A percentile compares a stretch with the other conserved stretches of the same genome.
Evolutionary conservation across 2,888 invertebrate species (phyloP).

Genomic region (Cremastinae sp.): DNA sequence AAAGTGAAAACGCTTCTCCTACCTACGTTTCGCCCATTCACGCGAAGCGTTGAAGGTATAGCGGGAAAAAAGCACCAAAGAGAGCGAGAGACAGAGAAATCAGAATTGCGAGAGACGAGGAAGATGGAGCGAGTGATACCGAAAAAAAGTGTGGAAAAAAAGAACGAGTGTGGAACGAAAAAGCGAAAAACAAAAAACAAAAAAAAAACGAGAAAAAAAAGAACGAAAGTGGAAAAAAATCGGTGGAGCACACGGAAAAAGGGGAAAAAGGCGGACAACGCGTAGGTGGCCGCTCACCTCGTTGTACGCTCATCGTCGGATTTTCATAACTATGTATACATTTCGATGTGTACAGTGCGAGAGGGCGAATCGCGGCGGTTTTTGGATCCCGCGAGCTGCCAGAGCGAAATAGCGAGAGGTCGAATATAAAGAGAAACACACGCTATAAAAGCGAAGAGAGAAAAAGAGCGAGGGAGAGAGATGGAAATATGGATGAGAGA

Average conservation of each 20-base stretch:
- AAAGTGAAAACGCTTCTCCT: slow-evolving; percentile 79
- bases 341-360: slow-evolving; percentile 18
- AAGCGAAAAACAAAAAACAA: slow-evolving; percentile 59
- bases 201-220: slow-evolving; percentile 53
- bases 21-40: slow-evolving; percentile 80
- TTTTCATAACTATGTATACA: slow-evolving; percentile 19
- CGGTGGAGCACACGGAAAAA: slow-evolving; percentile 54
- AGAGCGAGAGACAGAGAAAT: slow-evolving; percentile 59
- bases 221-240: slow-evolving; percentile 63
- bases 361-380: slow-evolving; percentile 24
- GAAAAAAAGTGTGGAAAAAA: slow-evolving; percentile 52
- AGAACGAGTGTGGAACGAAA: slow-evolving; percentile 58
- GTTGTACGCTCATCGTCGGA: slow-evolving; percentile 11
- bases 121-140: slow-evolving; percentile 47
- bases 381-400: slow-evolving; percentile 42
- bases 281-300: slow-evolving; percentile 48
- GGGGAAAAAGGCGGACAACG: slow-evolving; percentile 64
- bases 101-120: slow-evolving; percentile 20
- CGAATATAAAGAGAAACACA: slow-evolving; percentile 51
- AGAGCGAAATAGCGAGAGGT: slow-evolving; percentile 44
- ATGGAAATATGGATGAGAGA: not conserved
- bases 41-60: slow-evolving; percentile 71
- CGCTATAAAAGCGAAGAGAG: slow-evolving; percentile 50
- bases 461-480: not conserved
- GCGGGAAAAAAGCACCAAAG: slow-evolving; percentile 62